Evolutionary conservation across 2,797 vertebrate genomes (phyloP), one percentile per base, ranked within the genome.

Genomic region (Gymnothorax reevesii): DNA sequence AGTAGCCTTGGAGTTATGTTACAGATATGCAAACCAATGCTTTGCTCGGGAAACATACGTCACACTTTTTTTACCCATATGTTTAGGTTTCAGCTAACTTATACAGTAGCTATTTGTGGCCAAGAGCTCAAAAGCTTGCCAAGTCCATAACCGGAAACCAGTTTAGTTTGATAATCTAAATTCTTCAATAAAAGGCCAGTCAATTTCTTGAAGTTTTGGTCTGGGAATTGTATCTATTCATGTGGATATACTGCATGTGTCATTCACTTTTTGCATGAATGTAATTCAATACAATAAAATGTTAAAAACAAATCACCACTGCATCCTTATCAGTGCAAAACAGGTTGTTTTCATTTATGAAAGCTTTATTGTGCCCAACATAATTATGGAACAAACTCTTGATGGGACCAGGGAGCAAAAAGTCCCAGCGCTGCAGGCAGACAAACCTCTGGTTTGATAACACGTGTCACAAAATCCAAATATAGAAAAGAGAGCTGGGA

Each of bases 401-500:
- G 77, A 80, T 6, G 54, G 80, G 85, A 64, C 49, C 84, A 71
- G 49, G 57, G 49, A 85, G n/a, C 52, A 71, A 85, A 25, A 22
- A n/a, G 22, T 77, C 55, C 71, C 73, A 85, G 12, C 62, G 27
- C 25, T 73, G 9, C 69, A 75, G n/a, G 64, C 52, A 33, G 69
- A 17, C 17, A 60, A 57, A 71, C 54, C 55, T 79, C 84, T 57
- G 25, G 1, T 66, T 5, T 49, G 27, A 25, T 49, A 80, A 64
- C 80, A 64, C 64, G 73, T 86, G 73, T 86, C 73, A 86, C 25
- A 15, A 17, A 17, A 25, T 4, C 57, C 57, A 80, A 80, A 86
- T 62, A 82, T 86, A 86, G 75, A 86, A 82, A 86, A 42, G n/a
- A 52, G 8, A n/a, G 73, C 55, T 77, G 25, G 9, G 71, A 49